phyloP scores from a whole-genome alignment of 2,797 vertebrate species.

The Nothura maculosa region DNA sequence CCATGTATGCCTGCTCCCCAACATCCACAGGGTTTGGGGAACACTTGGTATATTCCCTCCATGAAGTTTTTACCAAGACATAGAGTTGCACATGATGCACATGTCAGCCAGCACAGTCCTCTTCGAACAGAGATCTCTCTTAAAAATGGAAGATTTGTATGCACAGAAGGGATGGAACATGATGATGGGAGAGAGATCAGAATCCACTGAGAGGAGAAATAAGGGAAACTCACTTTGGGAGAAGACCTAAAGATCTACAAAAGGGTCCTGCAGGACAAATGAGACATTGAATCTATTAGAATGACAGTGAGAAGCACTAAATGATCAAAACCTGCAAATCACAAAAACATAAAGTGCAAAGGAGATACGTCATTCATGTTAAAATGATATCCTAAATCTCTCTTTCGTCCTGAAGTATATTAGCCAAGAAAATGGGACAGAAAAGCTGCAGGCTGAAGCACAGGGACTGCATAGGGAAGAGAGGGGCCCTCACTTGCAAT shows the following conservation, averaged over 20 bases:
- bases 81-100: neutral
- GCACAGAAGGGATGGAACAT: neutral
- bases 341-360: neutral
- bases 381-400: neutral
- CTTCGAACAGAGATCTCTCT: neutral
- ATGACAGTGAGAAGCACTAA: neutral
- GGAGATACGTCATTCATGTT: neutral
- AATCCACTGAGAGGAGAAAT: rapidly evolving
- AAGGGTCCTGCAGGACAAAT: neutral
- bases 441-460: neutral
- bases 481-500: neutral
- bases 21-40: neutral
- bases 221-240: rapidly evolving
- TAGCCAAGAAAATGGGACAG: neutral
- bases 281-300: neutral
- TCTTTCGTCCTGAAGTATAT: neutral
- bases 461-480: neutral
- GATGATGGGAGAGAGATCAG: neutral
- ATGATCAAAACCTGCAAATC: neutral
- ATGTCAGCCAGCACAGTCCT: rapidly evolving
- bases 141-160: neutral
- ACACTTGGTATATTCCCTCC: neutral
- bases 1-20: rapidly evolving
- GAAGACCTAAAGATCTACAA: neutral
- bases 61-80: neutral